Evolutionary conservation across 2,888 invertebrate genomes (phyloP), one percentile per base, ranked within the genome.

Genomic region (Sinotaia quadrata): DNA sequence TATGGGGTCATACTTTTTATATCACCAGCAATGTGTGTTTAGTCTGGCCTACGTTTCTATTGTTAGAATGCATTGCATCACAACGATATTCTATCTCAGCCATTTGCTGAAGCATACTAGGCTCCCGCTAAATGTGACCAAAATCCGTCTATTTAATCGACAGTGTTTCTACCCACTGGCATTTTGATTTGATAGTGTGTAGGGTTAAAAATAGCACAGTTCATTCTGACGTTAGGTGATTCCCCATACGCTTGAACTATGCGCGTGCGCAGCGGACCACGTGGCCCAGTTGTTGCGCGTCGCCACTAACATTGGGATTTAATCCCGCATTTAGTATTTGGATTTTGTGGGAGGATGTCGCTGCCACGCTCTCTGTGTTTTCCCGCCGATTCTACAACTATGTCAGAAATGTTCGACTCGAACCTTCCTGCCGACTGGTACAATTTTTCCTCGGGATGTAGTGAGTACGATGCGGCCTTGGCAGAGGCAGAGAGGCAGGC

Each of bases 201-300:
- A 36, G 33, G 5, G 8, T 37, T 63, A 29, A 29, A 37, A 29
- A 49, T 51, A 52, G 52, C n/a, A 24, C 21, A 34, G 12, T 52
- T 54, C 34, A 29, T 5, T 54, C 41, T 65, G 56, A 65, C 65
- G 65, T 65, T 54, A 21, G 65, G 65, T 65, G 54, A 31, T 65
- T 65, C 65, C 65, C 65, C 65, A 56, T 47, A n/a, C 41, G 12
- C 54, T 21, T 37, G 12, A 37, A 31, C 37, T n/a, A 24, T 29
- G 18, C 36, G 52, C 52, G 52, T 29, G 24, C 10, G 41, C n/a
- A 2, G 4, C 49, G 29, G 5, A 10, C 59, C 12, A 15, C n/a
- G 10, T 29, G 44, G 27, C 44, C 18, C 34, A 24, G 8, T 7
- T 24, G 33, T 5, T 24, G 24, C 41, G 15, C n/a, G 18, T 21